phyloP scores from a whole-genome alignment of 2,888 invertebrate species.

The Heliconius aoede region DNA sequence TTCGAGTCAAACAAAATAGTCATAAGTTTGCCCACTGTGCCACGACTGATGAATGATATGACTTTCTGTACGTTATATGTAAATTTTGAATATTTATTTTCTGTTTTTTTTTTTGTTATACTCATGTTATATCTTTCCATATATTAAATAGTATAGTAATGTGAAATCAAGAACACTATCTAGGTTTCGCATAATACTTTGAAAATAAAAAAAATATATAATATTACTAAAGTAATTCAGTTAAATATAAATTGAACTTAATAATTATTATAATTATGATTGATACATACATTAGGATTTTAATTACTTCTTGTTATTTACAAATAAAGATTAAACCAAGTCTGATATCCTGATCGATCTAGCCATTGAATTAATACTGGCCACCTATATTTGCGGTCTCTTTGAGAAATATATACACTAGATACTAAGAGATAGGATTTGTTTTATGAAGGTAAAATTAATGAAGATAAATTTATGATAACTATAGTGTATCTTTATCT shows the following conservation, averaged over 20 bases:
- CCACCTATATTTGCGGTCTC: not conserved
- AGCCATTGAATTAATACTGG: conserved; percentile 33
- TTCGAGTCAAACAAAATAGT: no score
- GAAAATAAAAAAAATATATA: not conserved
- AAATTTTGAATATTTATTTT: no score
- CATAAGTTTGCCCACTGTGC: no score
- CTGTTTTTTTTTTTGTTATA: no score
- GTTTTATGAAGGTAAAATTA: not conserved
- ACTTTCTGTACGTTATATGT: no score
- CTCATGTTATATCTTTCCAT: no score
- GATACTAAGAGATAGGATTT: not conserved
- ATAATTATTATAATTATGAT: conserved; percentile 1
- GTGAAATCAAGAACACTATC: not conserved
- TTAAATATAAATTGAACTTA: not conserved
- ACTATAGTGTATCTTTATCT: not conserved
- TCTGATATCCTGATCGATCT: conserved; percentile 41
- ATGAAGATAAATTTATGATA: not conserved
- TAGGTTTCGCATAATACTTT: not conserved
- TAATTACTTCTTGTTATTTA: conserved; percentile 21
- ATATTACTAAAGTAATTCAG: not conserved
- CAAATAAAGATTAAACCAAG: conserved; percentile 13
- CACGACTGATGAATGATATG: no score
- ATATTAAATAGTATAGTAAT: not conserved
- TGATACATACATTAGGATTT: conserved; percentile 8
- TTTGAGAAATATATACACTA: conserved; percentile 16